phyloP scores from a whole-genome alignment of 1,140 invertebrate genomes.

The Panulirus ornatus region DNA sequence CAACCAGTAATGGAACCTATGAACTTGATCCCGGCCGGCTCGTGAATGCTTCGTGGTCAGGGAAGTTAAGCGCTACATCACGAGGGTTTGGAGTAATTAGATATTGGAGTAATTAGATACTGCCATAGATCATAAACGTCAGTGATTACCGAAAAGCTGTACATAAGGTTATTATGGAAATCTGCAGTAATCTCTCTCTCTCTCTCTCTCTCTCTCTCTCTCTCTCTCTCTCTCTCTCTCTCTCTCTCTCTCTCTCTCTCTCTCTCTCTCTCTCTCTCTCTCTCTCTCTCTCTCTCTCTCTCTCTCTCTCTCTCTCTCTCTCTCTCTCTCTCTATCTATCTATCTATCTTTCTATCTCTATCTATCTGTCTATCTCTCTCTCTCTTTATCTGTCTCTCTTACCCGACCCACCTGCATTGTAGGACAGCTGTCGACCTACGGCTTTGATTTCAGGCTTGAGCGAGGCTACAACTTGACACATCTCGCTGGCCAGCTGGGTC shows the following conservation, averaged over 20 bases:
- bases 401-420: conserved; percentile 24
- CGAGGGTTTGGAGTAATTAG: too few species aligned
- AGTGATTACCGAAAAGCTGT: neutral
- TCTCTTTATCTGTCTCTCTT: neutral
- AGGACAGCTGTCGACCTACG: conserved; percentile 8
- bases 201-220: neutral
- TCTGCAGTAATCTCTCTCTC: too few species aligned
- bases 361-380: neutral
- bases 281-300: conserved; percentile 3
- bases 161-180: conserved; percentile 1
- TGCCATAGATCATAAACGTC: too few species aligned
- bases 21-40: too few species aligned
- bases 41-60: too few species aligned
- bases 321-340: neutral
- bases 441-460: neutral
- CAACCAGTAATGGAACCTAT: too few species aligned
- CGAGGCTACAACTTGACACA: conserved; percentile 21
- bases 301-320: conserved; percentile 20
- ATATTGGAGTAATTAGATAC: too few species aligned
- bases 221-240: neutral
- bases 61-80: too few species aligned
- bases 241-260: neutral
- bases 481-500: conserved; percentile 36
- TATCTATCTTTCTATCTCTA: neutral
- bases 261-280: neutral